phyloP scores from a whole-genome alignment of 2,113 vertebrate genomes.

The Chlamydotis undulata region DNA sequence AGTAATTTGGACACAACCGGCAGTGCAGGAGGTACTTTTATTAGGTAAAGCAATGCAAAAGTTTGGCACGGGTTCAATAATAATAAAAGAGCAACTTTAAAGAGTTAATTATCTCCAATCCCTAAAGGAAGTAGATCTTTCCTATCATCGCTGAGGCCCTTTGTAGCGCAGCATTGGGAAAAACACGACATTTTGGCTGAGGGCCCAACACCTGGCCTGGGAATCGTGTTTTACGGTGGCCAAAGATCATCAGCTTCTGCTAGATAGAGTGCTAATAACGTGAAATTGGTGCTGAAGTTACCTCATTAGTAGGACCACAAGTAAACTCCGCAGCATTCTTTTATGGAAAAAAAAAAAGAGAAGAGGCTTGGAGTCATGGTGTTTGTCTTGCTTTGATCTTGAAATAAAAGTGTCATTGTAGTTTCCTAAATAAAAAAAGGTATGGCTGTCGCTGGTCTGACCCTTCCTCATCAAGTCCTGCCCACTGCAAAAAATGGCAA shows the following conservation, averaged over 20 bases:
- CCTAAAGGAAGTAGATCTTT: slow-evolving; percentile 71
- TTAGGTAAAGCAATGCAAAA: slow-evolving; percentile 45
- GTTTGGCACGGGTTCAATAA: slow-evolving; percentile 56
- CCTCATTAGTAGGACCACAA: slow-evolving; percentile 48
- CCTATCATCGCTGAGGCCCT: slow-evolving; percentile 59
- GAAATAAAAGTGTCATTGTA: slow-evolving; percentile 16
- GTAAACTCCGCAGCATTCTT: slow-evolving; percentile 10
- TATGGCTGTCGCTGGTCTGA: neutral
- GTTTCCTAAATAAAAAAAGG: neutral
- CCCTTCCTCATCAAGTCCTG: neutral
- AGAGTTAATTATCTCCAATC: slow-evolving; percentile 69
- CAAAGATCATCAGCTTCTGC: slow-evolving; percentile 57
- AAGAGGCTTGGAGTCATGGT: slow-evolving; percentile 1
- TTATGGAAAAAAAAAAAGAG: neutral
- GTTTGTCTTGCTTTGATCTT: slow-evolving; percentile 47
- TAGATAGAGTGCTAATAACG: slow-evolving; percentile 49
- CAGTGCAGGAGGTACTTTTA: slow-evolving; percentile 49
- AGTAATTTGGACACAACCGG: slow-evolving; percentile 37
- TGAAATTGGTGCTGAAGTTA: slow-evolving; percentile 49
- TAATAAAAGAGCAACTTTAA: slow-evolving; percentile 66
- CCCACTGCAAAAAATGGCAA: neutral
- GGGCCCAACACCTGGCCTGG: slow-evolving; percentile 70
- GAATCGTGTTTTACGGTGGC: slow-evolving; percentile 64
- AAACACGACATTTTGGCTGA: slow-evolving; percentile 61
- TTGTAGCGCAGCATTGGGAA: slow-evolving; percentile 55